Evolutionary conservation across 2,113 vertebrate species (phyloP).

Genomic region (Sprattus sprattus): DNA sequence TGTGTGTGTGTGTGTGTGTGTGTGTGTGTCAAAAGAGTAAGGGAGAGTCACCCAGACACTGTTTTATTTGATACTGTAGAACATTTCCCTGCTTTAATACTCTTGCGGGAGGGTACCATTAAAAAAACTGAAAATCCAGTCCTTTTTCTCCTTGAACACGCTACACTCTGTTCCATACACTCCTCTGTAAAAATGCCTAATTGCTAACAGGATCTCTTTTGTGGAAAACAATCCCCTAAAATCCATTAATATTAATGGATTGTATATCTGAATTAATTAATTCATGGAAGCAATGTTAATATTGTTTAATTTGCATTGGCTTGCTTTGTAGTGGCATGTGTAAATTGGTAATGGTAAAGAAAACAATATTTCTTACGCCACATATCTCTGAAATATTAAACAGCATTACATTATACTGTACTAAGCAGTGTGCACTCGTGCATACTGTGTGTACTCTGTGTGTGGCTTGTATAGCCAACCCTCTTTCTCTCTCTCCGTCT

Average conservation of each 20-base stretch:
- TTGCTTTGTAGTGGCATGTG: background rate
- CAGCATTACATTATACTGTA: background rate
- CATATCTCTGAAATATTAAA: background rate
- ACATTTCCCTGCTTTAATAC: background rate
- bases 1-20: slow-evolving; percentile 31
- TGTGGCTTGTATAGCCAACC: background rate
- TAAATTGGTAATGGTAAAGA: background rate
- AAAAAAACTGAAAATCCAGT: background rate
- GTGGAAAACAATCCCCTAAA: background rate
- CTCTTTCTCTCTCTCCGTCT: background rate
- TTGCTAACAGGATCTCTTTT: background rate
- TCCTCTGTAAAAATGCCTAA: background rate
- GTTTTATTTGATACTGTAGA: background rate
- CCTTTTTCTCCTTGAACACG: background rate
- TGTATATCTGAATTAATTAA: background rate
- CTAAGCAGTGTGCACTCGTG: background rate
- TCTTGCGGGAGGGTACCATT: background rate
- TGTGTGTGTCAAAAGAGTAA: background rate
- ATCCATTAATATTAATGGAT: background rate
- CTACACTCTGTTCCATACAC: background rate
- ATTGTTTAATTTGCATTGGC: background rate
- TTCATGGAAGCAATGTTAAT: background rate
- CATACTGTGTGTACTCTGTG: background rate
- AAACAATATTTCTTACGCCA: background rate
- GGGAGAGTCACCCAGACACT: background rate